Evolutionary conservation across 2,797 vertebrate species (phyloP).

Genomic region (Sebastes cheni): DNA sequence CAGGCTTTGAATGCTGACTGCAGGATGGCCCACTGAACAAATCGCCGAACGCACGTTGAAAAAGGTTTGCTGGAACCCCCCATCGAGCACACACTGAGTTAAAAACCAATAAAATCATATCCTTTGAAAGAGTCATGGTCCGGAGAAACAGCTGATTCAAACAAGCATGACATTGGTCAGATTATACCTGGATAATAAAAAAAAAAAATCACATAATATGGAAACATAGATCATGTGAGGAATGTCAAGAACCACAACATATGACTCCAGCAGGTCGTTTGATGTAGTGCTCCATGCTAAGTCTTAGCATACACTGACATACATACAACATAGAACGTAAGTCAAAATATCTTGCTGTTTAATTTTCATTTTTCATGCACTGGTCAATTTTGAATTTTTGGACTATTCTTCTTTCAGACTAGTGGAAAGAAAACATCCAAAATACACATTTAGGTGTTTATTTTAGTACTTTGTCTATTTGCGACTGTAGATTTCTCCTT

Average conservation of each 20-base stretch:
- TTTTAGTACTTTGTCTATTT: too few relatives aligned
- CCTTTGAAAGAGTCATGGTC: constrained; percentile 3
- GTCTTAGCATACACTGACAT: not conserved
- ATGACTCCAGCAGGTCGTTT: not conserved
- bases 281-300: not conserved
- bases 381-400: too few relatives aligned
- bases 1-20: constrained; percentile 43
- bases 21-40: constrained; percentile 34
- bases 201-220: not conserved
- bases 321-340: not conserved
- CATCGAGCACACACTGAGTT: not conserved
- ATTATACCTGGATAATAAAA: not conserved
- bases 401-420: too few relatives aligned
- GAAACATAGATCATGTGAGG: not conserved
- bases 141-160: constrained; percentile 11
- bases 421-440: too few relatives aligned
- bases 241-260: not conserved
- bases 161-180: not conserved
- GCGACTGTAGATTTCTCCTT: too few relatives aligned
- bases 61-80: constrained; percentile 5
- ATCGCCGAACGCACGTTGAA: constrained; percentile 15
- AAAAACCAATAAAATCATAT: constrained; percentile 34
- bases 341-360: too few relatives aligned
- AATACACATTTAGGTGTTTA: too few relatives aligned
- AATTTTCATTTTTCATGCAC: too few relatives aligned